Conservation (phyloP, 2,797 vertebrate species). For the Molossus alvarezi region DNA sequence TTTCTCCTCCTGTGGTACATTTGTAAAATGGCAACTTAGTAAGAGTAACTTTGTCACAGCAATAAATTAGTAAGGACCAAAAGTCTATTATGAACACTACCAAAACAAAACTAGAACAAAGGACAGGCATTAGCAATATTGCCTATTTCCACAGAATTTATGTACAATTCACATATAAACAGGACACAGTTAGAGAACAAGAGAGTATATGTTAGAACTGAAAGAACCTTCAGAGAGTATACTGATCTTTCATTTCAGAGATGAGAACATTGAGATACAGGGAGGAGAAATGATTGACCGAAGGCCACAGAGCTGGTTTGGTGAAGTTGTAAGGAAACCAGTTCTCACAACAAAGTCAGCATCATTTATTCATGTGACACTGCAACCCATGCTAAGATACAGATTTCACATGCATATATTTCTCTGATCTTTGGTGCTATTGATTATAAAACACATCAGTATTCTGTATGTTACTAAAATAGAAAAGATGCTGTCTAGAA, state of each 20-base stretch:
- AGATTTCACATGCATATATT: not conserved
- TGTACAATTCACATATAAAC: not conserved
- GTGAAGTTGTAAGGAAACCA: not conserved
- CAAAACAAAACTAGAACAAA: not conserved
- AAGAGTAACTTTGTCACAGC: conserved; percentile 2
- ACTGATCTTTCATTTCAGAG: conserved; percentile 45
- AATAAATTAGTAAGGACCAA: conserved; percentile 43
- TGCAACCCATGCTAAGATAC: not conserved
- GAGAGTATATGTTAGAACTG: not conserved
- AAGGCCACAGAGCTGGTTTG: not conserved
- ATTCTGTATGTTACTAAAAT: not conserved
- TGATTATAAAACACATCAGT: not conserved
- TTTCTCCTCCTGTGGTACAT: conserved; percentile 30
- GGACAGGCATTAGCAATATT: not conserved
- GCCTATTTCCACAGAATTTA: not conserved
- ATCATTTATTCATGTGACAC: not conserved
- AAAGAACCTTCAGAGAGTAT: not conserved
- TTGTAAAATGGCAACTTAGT: conserved; percentile 41
- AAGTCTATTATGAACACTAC: conserved; percentile 10
- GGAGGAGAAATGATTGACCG: not conserved
- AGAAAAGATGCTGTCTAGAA: not conserved
- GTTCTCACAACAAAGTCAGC: not conserved
- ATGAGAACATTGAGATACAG: not conserved
- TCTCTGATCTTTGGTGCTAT: not conserved
- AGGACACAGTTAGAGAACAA: not conserved